phyloP scores from a whole-genome alignment of 2,797 vertebrate species.

The Gambusia yucatana region DNA sequence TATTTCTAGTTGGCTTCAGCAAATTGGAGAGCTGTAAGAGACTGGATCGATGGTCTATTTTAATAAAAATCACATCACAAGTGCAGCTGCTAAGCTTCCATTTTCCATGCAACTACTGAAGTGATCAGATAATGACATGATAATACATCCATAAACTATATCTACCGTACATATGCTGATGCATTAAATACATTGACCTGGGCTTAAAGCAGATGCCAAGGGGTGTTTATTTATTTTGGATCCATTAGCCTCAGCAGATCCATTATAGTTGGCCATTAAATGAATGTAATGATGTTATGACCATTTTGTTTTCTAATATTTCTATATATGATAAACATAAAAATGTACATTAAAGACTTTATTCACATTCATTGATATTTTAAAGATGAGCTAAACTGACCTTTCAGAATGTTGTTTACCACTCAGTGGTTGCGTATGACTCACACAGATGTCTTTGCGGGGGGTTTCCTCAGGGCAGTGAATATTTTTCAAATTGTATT shows the following conservation, averaged over 20 bases:
- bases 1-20: not conserved
- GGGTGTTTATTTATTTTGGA: not conserved
- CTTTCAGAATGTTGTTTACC: not conserved
- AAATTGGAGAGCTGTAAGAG: not conserved
- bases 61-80: not conserved
- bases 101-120: not conserved
- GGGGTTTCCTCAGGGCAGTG: conserved; percentile 32
- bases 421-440: conserved; percentile 16
- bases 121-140: not conserved
- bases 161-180: not conserved
- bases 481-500: conserved; percentile 37
- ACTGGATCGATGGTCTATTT: not conserved
- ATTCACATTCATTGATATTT: not conserved
- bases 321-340: not conserved
- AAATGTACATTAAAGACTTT: not conserved
- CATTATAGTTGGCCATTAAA: not conserved
- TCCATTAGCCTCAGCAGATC: not conserved
- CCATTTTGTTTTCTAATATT: not conserved
- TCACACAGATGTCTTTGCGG: conserved; percentile 36
- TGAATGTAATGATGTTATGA: not conserved
- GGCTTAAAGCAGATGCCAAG: not conserved
- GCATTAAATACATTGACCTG: not conserved
- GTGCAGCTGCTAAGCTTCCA: not conserved
- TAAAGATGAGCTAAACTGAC: not conserved
- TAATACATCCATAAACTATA: conserved; percentile 2